Evolutionary conservation across 37 sponge, comb jelly and placozoan species (phyloP).

Genomic region (Eunapius fragilis): DNA sequence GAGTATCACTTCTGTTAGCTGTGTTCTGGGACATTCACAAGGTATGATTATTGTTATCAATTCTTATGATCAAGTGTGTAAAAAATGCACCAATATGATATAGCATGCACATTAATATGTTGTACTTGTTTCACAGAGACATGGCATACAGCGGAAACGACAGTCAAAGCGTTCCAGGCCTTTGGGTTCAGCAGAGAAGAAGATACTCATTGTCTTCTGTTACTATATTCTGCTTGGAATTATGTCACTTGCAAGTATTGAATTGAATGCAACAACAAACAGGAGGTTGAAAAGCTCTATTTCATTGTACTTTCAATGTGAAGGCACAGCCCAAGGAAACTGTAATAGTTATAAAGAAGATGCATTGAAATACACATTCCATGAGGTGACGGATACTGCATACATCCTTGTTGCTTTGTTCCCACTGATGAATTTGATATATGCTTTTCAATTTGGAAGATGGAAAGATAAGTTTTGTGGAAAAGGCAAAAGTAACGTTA

Average conservation of each 20-base stretch:
- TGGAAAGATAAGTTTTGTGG: background rate
- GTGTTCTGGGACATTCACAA: slow-evolving; percentile 37
- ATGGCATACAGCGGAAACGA: background rate
- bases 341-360: slow-evolving; percentile 7
- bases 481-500: no score
- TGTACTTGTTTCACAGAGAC: background rate
- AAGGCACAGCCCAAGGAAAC: slow-evolving; percentile 10
- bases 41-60: slow-evolving; percentile 4
- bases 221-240: slow-evolving; percentile 24
- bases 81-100: background rate
- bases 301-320: slow-evolving; percentile 15
- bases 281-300: background rate
- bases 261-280: background rate
- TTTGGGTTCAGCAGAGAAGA: slow-evolving; percentile 33
- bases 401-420: slow-evolving; percentile 14
- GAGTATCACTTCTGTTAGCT: slow-evolving; percentile 18
- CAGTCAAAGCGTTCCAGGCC: background rate
- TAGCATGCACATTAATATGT: background rate
- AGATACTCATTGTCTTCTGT: slow-evolving; percentile 39
- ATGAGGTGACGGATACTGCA: background rate
- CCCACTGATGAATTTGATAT: slow-evolving; percentile 30
- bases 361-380: background rate
- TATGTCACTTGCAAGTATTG: slow-evolving; percentile 4
- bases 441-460: background rate
- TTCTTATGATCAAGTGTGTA: no score